Percentiles rank a stretch among this genome's conserved stretches.
phyloP scores from a whole-genome alignment of 2,888 invertebrate genomes.

The Elysia crispata region DNA sequence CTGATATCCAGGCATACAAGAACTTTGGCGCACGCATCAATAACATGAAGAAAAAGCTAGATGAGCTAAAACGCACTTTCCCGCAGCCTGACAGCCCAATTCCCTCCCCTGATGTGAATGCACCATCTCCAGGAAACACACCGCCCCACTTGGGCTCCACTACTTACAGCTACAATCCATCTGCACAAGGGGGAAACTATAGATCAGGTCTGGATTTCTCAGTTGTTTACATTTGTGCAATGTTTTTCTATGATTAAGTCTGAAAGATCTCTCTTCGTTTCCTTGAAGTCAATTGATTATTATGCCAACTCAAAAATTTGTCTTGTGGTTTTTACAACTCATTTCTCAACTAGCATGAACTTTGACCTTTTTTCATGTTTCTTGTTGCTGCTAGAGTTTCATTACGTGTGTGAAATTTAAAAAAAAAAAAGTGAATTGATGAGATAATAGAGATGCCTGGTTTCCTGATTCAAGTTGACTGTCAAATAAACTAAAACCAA shows the following conservation, averaged over 20 bases:
- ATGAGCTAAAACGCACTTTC: conserved; percentile 87
- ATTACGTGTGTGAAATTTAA: no score
- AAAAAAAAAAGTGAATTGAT: no score
- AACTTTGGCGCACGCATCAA: conserved; percentile 94
- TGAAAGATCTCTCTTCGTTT: not conserved
- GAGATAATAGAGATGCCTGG: no score
- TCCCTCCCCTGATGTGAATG: conserved; percentile 82
- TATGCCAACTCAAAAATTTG: no score
- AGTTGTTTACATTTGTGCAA: not conserved
- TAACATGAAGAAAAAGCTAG: conserved; percentile 89
- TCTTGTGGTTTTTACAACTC: no score
- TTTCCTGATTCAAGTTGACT: no score
- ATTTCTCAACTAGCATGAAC: no score
- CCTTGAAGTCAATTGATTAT: not conserved
- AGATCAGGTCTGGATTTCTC: conserved; percentile 35
- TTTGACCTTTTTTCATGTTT: no score
- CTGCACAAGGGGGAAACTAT: conserved; percentile 30
- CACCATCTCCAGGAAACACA: conserved; percentile 87
- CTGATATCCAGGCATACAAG: conserved; percentile 94
- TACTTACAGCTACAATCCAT: conserved; percentile 38
- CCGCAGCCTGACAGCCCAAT: conserved; percentile 82
- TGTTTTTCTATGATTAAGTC: not conserved
- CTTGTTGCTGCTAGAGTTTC: no score
- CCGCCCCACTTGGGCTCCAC: conserved; percentile 54
- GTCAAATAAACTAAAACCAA: no score